Evolutionary conservation across 2,113 vertebrate species (phyloP).

Genomic region (Pardalotus punctatus): DNA sequence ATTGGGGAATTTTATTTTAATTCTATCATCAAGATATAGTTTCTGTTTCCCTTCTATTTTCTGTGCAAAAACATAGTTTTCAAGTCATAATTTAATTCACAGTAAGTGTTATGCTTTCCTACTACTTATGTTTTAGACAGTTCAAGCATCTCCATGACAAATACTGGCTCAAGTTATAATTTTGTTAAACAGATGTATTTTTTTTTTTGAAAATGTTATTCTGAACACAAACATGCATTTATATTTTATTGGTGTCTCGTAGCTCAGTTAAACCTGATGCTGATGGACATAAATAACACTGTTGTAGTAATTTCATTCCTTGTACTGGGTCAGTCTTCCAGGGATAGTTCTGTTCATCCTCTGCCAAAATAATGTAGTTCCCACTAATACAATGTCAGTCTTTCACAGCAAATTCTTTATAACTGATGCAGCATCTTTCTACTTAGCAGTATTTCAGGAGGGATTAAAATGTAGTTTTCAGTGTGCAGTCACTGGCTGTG

Average conservation of each 20-base stretch:
- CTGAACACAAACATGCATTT: background rate
- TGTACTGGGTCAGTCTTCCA: background rate
- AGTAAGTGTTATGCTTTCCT: background rate
- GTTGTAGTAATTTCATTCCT: background rate
- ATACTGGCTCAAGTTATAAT: background rate
- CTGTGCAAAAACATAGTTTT: background rate
- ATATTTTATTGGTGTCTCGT: background rate
- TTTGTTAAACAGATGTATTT: background rate
- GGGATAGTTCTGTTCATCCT: background rate
- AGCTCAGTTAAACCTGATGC: background rate
- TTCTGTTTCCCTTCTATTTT: background rate
- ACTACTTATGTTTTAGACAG: background rate
- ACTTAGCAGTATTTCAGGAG: background rate
- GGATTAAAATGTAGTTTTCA: background rate
- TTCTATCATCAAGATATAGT: background rate
- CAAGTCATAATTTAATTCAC: background rate
- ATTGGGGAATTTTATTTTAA: background rate
- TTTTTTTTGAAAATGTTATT: background rate
- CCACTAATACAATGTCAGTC: background rate
- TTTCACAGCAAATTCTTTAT: background rate
- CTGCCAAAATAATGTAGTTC: background rate
- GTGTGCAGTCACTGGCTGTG: background rate
- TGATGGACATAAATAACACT: background rate
- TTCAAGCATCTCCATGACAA: background rate
- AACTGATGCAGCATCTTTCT: background rate